Conservation (phyloP, 2,797 vertebrate species). For the Podargus strigoides region DNA sequence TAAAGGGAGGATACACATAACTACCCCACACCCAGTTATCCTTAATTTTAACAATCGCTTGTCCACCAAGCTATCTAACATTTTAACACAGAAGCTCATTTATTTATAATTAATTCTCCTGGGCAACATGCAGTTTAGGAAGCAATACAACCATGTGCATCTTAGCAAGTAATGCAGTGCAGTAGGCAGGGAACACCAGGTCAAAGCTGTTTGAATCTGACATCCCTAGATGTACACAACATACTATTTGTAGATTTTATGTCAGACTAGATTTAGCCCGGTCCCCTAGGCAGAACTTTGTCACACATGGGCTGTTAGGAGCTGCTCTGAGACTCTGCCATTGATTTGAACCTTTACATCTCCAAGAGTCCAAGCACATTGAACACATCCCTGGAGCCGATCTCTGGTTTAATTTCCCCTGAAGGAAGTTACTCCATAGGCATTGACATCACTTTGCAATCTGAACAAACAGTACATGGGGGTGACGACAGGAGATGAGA, state of each 20-base stretch:
- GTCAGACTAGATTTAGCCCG: not conserved
- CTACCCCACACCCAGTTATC: not conserved
- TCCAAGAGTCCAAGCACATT: fast-evolving
- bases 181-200: not conserved
- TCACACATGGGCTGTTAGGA: fast-evolving
- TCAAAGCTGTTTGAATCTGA: fast-evolving
- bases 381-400: not conserved
- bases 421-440: not conserved
- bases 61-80: not conserved
- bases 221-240: fast-evolving
- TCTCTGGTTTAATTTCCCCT: not conserved
- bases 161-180: not conserved
- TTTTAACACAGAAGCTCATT: not conserved
- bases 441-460: not conserved
- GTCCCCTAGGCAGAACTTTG: not conserved
- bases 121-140: not conserved
- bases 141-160: fast-evolving
- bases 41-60: not conserved
- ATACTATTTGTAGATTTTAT: not conserved
- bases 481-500: fast-evolving
- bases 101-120: not conserved
- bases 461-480: not conserved
- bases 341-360: not conserved
- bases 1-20: not conserved
- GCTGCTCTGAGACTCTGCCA: not conserved